A percentile compares a stretch with the other conserved stretches of the same genome.
These are phyloP conservation scores for Scaptodrosophila latifasciaeformis DNA, from an alignment of 2,888 invertebrate species.

Conservation along the genomic window DNA sequence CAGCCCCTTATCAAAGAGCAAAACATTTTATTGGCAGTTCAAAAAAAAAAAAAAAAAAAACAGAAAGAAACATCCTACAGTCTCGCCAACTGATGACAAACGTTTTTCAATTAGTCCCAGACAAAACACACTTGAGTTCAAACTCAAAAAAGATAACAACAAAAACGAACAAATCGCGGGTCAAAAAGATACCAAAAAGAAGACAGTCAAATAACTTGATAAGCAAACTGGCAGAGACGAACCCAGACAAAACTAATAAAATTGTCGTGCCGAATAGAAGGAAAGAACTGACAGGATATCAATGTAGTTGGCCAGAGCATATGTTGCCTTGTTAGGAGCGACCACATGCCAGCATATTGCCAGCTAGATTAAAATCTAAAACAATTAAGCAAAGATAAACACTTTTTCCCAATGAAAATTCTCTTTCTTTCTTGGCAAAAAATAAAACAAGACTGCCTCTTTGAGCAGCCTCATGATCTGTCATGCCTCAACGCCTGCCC, in stretches of 20 bases:
- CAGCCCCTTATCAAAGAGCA: slow-evolving; percentile 39
- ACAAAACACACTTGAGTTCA: no score
- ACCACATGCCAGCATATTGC: slow-evolving; percentile 33
- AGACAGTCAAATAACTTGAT: slow-evolving; percentile 15
- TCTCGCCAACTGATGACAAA: no score
- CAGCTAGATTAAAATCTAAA: slow-evolving; percentile 62
- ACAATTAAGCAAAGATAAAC: slow-evolving; percentile 63
- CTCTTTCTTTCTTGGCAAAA: slow-evolving; percentile 3
- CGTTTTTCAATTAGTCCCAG: no score
- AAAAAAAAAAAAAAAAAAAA: slow-evolving; percentile 19
- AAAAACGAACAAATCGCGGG: slow-evolving; percentile 40
- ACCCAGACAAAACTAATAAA: slow-evolving; percentile 54
- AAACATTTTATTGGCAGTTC: no score
- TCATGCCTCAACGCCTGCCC: no score
- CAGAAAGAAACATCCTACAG: slow-evolving; percentile 31
- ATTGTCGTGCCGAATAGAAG: slow-evolving; percentile 44
- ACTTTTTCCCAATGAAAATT: no score
- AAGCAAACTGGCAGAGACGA: slow-evolving; percentile 5
- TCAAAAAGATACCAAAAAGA: slow-evolving; percentile 46
- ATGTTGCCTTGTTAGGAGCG: slow-evolving; percentile 36
- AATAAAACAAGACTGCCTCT: no score
- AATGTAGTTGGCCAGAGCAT: slow-evolving; percentile 36
- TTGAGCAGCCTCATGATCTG: no score
- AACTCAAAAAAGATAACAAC: no score
- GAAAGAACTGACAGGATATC: no score